Percentiles rank a stretch among this genome's conserved stretches.
Conservation (phyloP, 2,797 vertebrate species). For the Liparis tanakae region DNA sequence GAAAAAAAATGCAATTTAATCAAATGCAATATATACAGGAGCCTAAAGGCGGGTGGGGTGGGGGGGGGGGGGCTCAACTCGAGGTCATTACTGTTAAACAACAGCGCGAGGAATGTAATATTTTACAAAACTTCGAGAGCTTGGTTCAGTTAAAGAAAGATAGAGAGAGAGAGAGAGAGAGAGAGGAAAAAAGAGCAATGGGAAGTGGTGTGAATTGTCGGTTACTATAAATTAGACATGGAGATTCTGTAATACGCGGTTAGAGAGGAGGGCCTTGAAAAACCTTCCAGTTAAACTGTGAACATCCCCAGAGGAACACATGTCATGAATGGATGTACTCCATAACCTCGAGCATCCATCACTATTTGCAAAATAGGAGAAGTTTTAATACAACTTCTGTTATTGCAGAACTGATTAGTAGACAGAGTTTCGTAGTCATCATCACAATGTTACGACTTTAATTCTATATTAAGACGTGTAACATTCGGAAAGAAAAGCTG, state of each 20-base stretch:
- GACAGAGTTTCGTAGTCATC: constrained; percentile 9
- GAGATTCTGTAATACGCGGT: constrained; percentile 12
- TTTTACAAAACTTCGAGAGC: constrained; percentile 11
- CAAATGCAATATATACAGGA: constrained; percentile 50
- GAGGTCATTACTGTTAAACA: constrained; percentile 41
- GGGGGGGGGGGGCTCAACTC: neutral
- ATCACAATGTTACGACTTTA: neutral
- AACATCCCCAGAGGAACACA: constrained; percentile 18
- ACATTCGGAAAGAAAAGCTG: neutral
- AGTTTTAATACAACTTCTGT: neutral
- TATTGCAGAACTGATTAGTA: constrained; percentile 1
- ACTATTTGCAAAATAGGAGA: constrained; percentile 32
- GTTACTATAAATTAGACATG: constrained; percentile 25
- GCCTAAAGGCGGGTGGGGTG: constrained; percentile 9
- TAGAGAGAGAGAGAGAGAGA: neutral
- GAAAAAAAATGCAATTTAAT: constrained; percentile 45
- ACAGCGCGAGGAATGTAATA: constrained; percentile 22
- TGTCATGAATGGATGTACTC: constrained; percentile 47
- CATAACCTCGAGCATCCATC: constrained; percentile 41
- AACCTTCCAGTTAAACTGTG: constrained; percentile 22
- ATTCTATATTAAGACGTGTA: constrained; percentile 20
- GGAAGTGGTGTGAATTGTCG: constrained; percentile 1
- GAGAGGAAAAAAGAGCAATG: neutral
- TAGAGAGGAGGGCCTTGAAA: neutral
- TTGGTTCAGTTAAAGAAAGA: constrained; percentile 24